Percentiles rank a stretch among this genome's conserved stretches.
Conservation (phyloP, 2,888 invertebrate genomes). For the Iselma pallidipennis region DNA sequence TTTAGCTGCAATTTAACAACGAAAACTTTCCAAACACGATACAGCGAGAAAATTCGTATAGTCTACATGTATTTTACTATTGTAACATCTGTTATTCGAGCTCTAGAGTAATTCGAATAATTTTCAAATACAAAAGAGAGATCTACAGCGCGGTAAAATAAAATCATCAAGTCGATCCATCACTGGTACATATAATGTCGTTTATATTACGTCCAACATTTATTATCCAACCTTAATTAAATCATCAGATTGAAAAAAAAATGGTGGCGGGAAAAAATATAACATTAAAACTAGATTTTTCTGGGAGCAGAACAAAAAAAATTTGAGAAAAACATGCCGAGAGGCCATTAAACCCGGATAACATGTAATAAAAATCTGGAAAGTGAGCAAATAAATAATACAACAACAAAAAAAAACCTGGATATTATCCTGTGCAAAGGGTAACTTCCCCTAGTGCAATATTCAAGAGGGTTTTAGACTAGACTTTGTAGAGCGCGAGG, state of each 20-base stretch:
- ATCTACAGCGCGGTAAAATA: too few species aligned
- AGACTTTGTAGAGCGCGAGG: too few species aligned
- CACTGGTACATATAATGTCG: conserved; percentile 2
- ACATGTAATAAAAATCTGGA: conserved; percentile 32
- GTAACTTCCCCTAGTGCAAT: neutral
- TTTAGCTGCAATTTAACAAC: neutral
- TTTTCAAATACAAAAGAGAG: neutral
- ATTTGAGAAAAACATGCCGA: conserved; percentile 15
- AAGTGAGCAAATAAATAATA: conserved; percentile 30
- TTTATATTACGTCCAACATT: conserved; percentile 5
- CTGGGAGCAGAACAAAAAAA: conserved; percentile 4
- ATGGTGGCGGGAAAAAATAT: conserved; percentile 4
- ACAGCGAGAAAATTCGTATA: too few species aligned
- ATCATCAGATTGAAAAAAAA: neutral
- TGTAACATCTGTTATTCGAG: too few species aligned
- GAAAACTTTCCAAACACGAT: neutral
- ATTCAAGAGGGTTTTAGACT: neutral
- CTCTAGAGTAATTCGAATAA: too few species aligned
- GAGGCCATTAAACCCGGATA: conserved; percentile 18
- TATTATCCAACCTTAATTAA: conserved; percentile 4
- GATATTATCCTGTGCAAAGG: conserved; percentile 8
- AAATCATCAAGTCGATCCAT: too few species aligned
- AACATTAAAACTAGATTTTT: conserved; percentile 1
- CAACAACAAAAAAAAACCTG: conserved; percentile 14
- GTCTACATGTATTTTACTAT: too few species aligned